These are phyloP conservation scores for Odontocerum albicorne DNA, from an alignment of 2,888 invertebrate species.

Conservation along the genomic window DNA sequence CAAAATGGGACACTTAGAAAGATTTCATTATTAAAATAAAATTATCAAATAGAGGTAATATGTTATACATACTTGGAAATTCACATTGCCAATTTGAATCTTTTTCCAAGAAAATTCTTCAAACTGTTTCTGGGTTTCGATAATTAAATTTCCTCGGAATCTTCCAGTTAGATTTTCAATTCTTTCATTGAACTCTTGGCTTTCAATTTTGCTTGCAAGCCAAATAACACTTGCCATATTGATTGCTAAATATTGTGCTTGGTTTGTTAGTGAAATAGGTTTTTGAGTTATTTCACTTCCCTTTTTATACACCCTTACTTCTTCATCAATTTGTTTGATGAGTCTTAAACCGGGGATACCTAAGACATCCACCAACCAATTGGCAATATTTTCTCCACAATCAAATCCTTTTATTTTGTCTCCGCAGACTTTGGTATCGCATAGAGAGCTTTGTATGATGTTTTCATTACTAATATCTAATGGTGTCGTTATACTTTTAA, in stretches of 20 bases:
- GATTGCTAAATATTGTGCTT: conserved; percentile 83
- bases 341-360: conserved; percentile 68
- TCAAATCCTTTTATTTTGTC: conserved; percentile 78
- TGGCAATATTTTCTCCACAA: conserved; percentile 78
- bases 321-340: conserved; percentile 59
- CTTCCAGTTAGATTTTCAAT: conserved; percentile 68
- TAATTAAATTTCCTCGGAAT: conserved; percentile 89
- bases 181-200: conserved; percentile 54
- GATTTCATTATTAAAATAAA: background rate
- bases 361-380: conserved; percentile 80
- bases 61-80: conserved; percentile 60
- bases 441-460: conserved; percentile 51
- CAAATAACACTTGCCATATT: conserved; percentile 77
- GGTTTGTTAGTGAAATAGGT: conserved; percentile 69
- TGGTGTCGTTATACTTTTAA: conserved; percentile 55
- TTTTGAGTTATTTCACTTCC: conserved; percentile 42
- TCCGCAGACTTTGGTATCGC: conserved; percentile 84
- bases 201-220: conserved; percentile 63
- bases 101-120: conserved; percentile 73
- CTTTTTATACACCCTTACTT: conserved; percentile 46
- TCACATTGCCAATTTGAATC: conserved; percentile 65
- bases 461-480: conserved; percentile 47
- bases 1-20: too few species aligned
- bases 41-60: background rate
- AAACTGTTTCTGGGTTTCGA: conserved; percentile 72